Evolutionary conservation across 2,113 vertebrate species (phyloP).

Genomic region (Orcinus orca): DNA sequence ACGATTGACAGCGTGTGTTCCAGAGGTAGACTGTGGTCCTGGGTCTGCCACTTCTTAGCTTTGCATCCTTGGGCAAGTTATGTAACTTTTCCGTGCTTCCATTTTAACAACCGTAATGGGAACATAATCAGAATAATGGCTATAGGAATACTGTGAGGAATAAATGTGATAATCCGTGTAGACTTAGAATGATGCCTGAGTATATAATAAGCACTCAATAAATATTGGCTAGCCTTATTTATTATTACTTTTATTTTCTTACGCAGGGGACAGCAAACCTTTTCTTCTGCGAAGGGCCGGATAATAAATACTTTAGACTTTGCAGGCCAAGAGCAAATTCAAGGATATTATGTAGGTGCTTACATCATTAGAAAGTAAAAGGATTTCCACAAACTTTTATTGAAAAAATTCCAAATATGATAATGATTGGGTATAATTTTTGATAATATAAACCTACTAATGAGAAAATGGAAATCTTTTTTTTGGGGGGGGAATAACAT

Average conservation of each 20-base stretch:
- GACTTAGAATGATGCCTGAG: neutral
- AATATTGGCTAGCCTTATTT: slow-evolving; percentile 5
- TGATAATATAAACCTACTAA: neutral
- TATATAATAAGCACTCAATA: neutral
- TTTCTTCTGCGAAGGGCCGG: neutral
- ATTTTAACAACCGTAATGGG: neutral
- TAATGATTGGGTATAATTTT: neutral
- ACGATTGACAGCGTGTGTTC: neutral
- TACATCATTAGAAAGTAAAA: slow-evolving; percentile 29
- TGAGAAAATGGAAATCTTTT: neutral
- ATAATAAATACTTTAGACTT: neutral
- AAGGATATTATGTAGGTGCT: neutral
- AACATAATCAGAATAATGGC: neutral
- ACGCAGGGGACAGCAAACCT: neutral
- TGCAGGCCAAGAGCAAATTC: neutral
- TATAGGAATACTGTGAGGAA: neutral
- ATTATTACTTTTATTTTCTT: neutral
- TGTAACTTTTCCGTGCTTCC: neutral
- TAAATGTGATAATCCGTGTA: neutral
- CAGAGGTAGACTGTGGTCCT: neutral
- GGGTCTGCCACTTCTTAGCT: neutral
- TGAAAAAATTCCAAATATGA: neutral
- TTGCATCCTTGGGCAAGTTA: neutral
- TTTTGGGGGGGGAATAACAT: neutral
- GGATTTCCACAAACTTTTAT: neutral